Conservation (phyloP, 2,888 invertebrate species). For the Agriotes lineatus region DNA sequence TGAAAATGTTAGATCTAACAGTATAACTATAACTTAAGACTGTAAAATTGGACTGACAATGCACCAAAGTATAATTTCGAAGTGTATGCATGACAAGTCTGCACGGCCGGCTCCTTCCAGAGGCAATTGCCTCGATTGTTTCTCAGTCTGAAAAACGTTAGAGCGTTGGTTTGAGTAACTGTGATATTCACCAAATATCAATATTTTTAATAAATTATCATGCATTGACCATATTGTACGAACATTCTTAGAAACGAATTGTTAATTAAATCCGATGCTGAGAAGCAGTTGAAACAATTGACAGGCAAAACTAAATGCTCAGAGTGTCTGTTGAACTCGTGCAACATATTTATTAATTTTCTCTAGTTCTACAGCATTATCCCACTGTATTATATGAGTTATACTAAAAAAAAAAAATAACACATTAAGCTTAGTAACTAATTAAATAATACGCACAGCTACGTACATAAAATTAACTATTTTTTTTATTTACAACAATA, state of each 20-base stretch:
- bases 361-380: too few species aligned
- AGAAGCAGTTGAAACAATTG: too few species aligned
- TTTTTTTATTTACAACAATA: too few species aligned
- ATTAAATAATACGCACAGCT: too few species aligned
- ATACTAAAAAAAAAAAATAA: too few species aligned
- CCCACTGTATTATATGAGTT: too few species aligned
- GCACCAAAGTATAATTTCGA: slow-evolving; percentile 18
- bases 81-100: background rate
- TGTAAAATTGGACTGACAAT: slow-evolving; percentile 18
- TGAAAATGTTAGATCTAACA: background rate
- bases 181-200: slow-evolving; percentile 11
- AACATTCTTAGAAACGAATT: background rate
- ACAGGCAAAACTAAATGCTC: too few species aligned
- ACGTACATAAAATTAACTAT: too few species aligned
- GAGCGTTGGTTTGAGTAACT: background rate
- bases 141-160: background rate
- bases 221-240: background rate
- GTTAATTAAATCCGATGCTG: background rate
- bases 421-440: too few species aligned
- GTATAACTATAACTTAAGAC: slow-evolving; percentile 10
- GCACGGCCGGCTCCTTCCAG: background rate
- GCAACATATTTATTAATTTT: too few species aligned
- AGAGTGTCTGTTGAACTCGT: too few species aligned
- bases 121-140: background rate
- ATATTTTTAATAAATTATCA: background rate